Base-by-base conservation (phyloP, 2,888 invertebrate genomes). In the Erebia aethiops region DNA sequence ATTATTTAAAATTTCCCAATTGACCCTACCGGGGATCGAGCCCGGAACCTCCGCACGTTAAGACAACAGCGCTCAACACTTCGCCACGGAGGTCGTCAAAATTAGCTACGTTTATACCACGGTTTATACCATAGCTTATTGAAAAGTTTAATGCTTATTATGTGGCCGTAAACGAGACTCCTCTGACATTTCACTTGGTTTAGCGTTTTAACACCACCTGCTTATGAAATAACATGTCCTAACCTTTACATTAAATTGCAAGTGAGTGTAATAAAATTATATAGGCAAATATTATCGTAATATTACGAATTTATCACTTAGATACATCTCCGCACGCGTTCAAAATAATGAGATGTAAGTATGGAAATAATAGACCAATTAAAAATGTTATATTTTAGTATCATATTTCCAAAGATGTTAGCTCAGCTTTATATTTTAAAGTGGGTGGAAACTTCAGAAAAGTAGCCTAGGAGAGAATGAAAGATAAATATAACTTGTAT, bases 261-360 rank as follows among this genome's bases (percentile, higher is more conserved):
- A 58, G 16, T 35, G 16, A 67, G 58, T 14, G 41, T 60, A 67
- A 67, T 67, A 67, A 67, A 67, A 58, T 67, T 67, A 58, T 58
- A 67, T 64, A 49, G 52, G 64, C 26, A 51, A 64, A 64, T 52
- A 35, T 64, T 64, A 64, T 52, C 64, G 52, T 52, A 52, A 64
- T 52, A 54, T 41, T 35, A 35, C 3, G n/a, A 41, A n/a, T 64
- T 64, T 52, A 52, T 52, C 52, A 16, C 26, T 52, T 41, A 5
- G 16, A 52, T 16, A 26, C 35, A 54, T 64, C 52, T 64, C 16
- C 35, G 35, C 35, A 62, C 13, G 21, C 21, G 46, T 62, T 62
- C 18, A 62, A 62, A 49, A 62, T 61, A 58, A 58, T 58, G 58
- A 21, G 58, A 2, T 56, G 21, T 18, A 7, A 3, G 21, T 26